These are phyloP conservation scores for Platyscapa corneri DNA, from an alignment of 1,140 invertebrate genomes.

Conservation along the genomic window DNA sequence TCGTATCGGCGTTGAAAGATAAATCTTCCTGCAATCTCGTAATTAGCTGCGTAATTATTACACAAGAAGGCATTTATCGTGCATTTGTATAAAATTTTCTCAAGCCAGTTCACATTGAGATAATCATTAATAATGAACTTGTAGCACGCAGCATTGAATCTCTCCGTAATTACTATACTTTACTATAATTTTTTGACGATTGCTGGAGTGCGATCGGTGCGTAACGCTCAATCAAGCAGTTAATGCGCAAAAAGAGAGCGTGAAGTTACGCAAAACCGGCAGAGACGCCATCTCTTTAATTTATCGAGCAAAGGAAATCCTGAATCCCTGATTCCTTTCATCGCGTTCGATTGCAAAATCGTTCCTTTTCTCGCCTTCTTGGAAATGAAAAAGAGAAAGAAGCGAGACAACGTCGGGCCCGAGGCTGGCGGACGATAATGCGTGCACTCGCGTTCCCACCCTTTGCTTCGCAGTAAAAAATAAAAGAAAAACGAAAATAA, in stretches of 20 bases:
- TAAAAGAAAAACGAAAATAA: slow-evolving; percentile 36
- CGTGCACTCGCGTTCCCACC: background rate
- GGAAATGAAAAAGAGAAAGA: slow-evolving; percentile 28
- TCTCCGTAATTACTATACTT: background rate
- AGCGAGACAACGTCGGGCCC: background rate
- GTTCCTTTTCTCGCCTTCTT: background rate
- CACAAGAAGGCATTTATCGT: background rate
- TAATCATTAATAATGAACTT: slow-evolving; percentile 15
- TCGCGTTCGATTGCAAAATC: slow-evolving; percentile 20
- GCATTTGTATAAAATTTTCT: background rate
- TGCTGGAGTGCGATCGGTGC: background rate
- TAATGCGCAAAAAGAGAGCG: background rate
- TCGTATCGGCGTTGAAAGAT: background rate
- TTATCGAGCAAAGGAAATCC: slow-evolving; percentile 8
- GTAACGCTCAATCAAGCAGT: background rate
- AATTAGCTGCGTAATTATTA: background rate
- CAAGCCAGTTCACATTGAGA: background rate
- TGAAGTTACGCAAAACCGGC: background rate
- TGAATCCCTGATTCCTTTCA: slow-evolving; percentile 1
- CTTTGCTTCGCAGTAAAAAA: background rate
- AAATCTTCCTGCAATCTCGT: background rate
- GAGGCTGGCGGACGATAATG: slow-evolving; percentile 1
- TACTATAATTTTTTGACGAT: slow-evolving; percentile 1
- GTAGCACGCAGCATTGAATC: background rate
- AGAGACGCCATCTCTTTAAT: slow-evolving; percentile 1